These are phyloP conservation scores for Spialia ferax DNA, from an alignment of 2,888 invertebrate genomes.

Conservation along the genomic window DNA sequence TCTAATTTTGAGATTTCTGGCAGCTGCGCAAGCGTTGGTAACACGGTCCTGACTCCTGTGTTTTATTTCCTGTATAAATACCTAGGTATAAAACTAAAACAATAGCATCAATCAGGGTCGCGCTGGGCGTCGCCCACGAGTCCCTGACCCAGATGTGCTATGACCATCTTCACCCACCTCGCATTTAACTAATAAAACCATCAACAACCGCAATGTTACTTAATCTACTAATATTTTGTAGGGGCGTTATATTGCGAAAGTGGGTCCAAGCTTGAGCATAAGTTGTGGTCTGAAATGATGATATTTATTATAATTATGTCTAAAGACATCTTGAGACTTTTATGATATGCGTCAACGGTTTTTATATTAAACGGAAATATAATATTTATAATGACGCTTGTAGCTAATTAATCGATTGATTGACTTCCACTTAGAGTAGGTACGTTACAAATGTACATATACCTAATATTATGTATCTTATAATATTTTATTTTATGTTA, in stretches of 20 bases:
- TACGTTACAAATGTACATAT: too few relatives aligned
- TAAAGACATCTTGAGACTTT: too few relatives aligned
- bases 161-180: slow-evolving; percentile 36
- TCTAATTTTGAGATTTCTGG: not conserved
- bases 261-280: not conserved
- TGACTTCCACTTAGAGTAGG: too few relatives aligned
- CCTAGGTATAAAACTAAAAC: not conserved
- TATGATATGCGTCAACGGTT: too few relatives aligned
- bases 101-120: slow-evolving; percentile 8
- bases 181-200: slow-evolving; percentile 34
- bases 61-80: not conserved
- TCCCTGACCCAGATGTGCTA: slow-evolving; percentile 30
- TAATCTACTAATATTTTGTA: slow-evolving; percentile 25
- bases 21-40: not conserved
- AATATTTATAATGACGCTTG: too few relatives aligned
- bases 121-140: slow-evolving; percentile 19
- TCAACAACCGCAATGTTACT: slow-evolving; percentile 24
- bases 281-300: not conserved
- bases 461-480: too few relatives aligned
- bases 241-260: slow-evolving; percentile 3
- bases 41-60: not conserved
- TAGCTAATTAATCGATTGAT: too few relatives aligned
- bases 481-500: too few relatives aligned
- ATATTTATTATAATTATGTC: not conserved
- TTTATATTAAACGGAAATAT: too few relatives aligned